Evolutionary conservation across 2,888 invertebrate species (phyloP), one percentile per base, ranked within the genome.

Genomic region (Brenthis ino): DNA sequence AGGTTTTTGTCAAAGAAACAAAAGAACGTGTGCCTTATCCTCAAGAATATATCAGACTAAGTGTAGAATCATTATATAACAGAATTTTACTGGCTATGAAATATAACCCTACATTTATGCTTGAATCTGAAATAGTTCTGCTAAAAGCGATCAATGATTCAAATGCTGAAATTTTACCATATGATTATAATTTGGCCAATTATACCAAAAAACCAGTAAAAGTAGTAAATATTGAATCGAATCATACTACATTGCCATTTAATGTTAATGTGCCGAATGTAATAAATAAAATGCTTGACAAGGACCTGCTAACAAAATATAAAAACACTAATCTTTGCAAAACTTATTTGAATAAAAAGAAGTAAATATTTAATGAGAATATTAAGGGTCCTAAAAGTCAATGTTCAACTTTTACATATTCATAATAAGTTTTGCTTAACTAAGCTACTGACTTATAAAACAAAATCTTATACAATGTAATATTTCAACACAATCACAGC

Each of bases 1-100:
- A 14, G 3, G 16, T 33, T 50, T 60, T 33, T 13, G 28, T 60
- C 2, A 60, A 50, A 60, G 60, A 28, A 24, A 24, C 28, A n/a
- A 60, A 60, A 50, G 33, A 51, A 33, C 60, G 28, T 50, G n/a
- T 50, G 28, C n/a, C 28, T n/a, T 60, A 60, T 20, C 50, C 60
- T 50, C 48, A 33, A 60, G 50, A 60, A 11, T 60, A 60, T 50
- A 50, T 60, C 13, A 60, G 50, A 28, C 24, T 33, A 8, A 33
- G 1, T 24, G 20, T 60, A 33, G 50, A 60, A 60, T 60, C 60
- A 16, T 50, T 48, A 1, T 50, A 60, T 16, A 60, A 60, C n/a
- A 50, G 50, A 50, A 60, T 60, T 48, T 24, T n/a, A 50, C 16
- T 60, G 6, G 28, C 48, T 8, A 43, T 16, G 13, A 47, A 43